Evolutionary conservation across 2,113 vertebrate species (phyloP), one percentile per base, ranked within the genome.

Genomic region (Smithornis capensis): DNA sequence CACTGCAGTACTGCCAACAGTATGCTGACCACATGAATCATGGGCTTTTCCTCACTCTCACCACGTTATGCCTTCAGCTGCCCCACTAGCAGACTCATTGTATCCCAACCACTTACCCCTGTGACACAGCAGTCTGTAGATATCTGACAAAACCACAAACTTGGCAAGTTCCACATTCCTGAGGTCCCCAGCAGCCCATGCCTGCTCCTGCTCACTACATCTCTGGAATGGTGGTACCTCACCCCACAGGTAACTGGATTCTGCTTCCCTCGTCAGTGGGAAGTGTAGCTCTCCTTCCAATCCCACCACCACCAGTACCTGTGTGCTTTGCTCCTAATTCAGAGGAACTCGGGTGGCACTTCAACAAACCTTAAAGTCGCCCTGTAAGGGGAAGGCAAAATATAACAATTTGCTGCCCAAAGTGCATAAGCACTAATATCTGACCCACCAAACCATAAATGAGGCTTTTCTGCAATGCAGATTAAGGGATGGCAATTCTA

Each of bases 391-490:
- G 10, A 19, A 52, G 37, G 21, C 52, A 31, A 29, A 69, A 55
- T 5, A 59, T 3, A 19, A n/a, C 2, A 50, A 18, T 50, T 19
- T 77, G 29, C 35, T 73, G 49, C 75, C 62, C 42, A 80, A 69
- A 55, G 3, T 6, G 0, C 23, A 23, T 2, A 4, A 0, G 0
- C 6, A 22, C 52, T 42, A 59, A 2, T 24, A 40, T 31, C 47
- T 64, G 47, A 12, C 62, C 21, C 29, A 40, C 19, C n/a, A 28
- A 9, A 16, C 11, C 19, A 0, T 6, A 76, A 68, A 0, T 35
- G 45, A 85, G 42, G 29, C 29, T 55, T 63, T 90, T 55, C 55
- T 65, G 35, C 1, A 2, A 47, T 74, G 9, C 4, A 29, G 19
- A 11, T 33, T 9, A 70, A 55, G 27, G 12, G 38, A 44, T 25